Conservation (phyloP, 2,888 invertebrate genomes). For the Rhagonycha lutea region DNA sequence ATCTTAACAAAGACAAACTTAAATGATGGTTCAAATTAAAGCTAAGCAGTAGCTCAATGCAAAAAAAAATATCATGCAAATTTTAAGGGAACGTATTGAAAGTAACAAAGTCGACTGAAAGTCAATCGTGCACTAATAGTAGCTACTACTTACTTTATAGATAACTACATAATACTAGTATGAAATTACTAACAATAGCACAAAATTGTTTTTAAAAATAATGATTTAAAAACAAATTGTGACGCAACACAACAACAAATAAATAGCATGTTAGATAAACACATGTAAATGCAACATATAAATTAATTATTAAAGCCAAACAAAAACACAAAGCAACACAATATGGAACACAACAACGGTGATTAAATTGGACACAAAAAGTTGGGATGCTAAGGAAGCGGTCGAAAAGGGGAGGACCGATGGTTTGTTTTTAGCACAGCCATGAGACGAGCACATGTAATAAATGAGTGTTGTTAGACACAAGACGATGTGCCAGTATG, state of each 20-base stretch:
- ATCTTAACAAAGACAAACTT: conserved; percentile 14
- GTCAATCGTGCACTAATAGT: background rate
- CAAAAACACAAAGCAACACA: conserved; percentile 20
- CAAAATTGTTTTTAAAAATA: background rate
- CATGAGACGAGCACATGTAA: conserved; percentile 54
- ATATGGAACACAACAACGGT: conserved; percentile 37
- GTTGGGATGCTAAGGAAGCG: conserved; percentile 26
- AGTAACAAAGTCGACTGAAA: background rate
- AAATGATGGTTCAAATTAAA: conserved; percentile 8
- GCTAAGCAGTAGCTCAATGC: conserved; percentile 13
- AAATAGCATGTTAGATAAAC: conserved; percentile 31
- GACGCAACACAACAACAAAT: conserved; percentile 38
- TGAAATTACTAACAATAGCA: background rate
- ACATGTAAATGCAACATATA: conserved; percentile 29
- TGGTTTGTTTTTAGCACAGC: conserved; percentile 52
- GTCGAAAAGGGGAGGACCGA: conserved; percentile 43
- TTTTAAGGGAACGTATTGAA: background rate
- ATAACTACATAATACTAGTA: background rate
- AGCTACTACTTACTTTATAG: conserved; percentile 1
- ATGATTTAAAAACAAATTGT: background rate
- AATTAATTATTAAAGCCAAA: conserved; percentile 11
- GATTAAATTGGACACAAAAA: conserved; percentile 33
- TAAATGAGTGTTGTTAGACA: conserved; percentile 54
- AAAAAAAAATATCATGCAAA: background rate
- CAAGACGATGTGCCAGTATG: conserved; percentile 51